Percentiles rank a stretch among this genome's conserved stretches.
phyloP scores from a whole-genome alignment of 2,888 invertebrate genomes.

The Julus scanicus region DNA sequence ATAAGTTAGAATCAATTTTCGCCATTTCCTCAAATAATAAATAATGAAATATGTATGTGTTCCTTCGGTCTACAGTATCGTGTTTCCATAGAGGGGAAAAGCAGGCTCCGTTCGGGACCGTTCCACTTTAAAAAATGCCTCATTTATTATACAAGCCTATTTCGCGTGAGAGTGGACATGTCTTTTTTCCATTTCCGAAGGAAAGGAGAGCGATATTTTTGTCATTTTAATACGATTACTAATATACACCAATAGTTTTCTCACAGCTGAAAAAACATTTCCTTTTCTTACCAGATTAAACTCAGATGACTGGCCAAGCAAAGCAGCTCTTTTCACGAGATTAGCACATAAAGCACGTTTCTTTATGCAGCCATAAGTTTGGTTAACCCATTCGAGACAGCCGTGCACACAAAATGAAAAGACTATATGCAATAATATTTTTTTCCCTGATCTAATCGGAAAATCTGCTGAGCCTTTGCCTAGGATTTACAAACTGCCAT shows the following conservation, averaged over 20 bases:
- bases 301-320: neutral
- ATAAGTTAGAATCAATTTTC: no score
- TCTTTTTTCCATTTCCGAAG: neutral
- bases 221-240: neutral
- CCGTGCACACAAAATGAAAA: neutral
- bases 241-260: neutral
- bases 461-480: neutral
- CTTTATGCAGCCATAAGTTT: neutral
- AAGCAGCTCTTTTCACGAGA: conserved; percentile 7
- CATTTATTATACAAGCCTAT: no score
- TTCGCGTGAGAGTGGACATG: no score
- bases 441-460: neutral
- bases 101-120: no score
- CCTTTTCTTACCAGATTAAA: neutral
- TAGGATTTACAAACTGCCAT: neutral
- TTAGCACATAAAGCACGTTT: conserved; percentile 39
- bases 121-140: no score
- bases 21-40: no score
- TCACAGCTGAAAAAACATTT: neutral
- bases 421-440: neutral
- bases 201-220: no score
- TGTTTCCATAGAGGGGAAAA: no score
- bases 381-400: conserved; percentile 24
- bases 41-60: no score
- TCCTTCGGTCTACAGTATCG: no score